Evolutionary conservation across 2,113 vertebrate genomes (phyloP), one percentile per base, ranked within the genome.

Genomic region (Mellivora capensis): DNA sequence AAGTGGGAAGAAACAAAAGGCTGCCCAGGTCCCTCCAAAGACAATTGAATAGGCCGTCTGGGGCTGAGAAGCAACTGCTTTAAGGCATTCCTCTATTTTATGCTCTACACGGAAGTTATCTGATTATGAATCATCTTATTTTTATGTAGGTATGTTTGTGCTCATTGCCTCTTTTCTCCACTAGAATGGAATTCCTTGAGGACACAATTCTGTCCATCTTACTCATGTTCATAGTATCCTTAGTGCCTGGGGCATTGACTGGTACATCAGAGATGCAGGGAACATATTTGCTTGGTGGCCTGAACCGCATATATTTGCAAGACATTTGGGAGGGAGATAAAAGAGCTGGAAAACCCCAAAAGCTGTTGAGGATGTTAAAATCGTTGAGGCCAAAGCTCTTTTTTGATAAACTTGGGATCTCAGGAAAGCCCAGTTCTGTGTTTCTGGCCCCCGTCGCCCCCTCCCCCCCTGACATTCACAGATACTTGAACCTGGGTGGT

Each of bases 401-500:
- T 95, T 67, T 77, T 52, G 91, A 92, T 84, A 87, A 92, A 80
- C 52, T 71, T 37, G 61, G 15, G 12, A 67, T 92, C 84, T 47
- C 17, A 95, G 71, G 47, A 96, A 37, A 93, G 71, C 83, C 80
- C 25, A 23, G 71, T 82, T 84, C 10, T 89, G 74, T 49, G 6
- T 57, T 21, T 57, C 52, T 54, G 52, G 47, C 47, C 13, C 13
- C 49, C 49, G 4, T 4, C 18, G 18, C 54, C 54, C 54, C 20
- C 6, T 6, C 54, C 54, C 0, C 52, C 23, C 7, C 59, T 54
- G 61, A 67, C 25, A 83, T 67, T 72, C 93, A 74, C 13, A 71
- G 52, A 52, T 67, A 20, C 39, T 93, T 97, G 77, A 89, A 69
- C 87, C 18, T 96, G 95, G 96, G 95, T 97, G 97, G 91, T 96